Conservation (phyloP, 2,113 vertebrate genomes). For the Anolis carolinensis region DNA sequence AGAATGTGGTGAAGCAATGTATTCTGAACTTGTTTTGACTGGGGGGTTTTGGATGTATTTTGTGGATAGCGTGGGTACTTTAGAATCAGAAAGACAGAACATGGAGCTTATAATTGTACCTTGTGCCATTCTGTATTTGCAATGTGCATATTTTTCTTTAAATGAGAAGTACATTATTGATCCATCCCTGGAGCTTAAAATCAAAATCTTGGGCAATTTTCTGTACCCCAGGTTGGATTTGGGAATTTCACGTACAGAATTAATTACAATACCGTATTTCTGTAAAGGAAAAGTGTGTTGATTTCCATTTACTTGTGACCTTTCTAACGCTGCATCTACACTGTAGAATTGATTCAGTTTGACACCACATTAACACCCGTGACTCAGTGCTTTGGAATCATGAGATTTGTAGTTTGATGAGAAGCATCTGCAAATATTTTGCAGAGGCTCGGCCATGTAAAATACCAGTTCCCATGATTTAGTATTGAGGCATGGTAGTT, state of each 20-base stretch:
- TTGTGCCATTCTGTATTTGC: conserved; percentile 42
- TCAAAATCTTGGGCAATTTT: conserved; percentile 33
- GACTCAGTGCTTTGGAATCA: too few species aligned
- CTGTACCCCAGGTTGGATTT: neutral
- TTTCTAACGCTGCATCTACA: neutral
- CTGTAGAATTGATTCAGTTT: too few species aligned
- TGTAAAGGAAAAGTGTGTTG: neutral
- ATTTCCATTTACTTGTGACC: neutral
- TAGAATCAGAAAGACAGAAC: conserved; percentile 36
- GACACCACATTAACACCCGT: too few species aligned
- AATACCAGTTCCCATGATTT: too few species aligned
- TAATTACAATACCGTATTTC: neutral
- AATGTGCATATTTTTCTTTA: neutral
- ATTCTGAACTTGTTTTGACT: conserved; percentile 58
- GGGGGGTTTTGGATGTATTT: conserved; percentile 36
- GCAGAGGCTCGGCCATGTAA: too few species aligned
- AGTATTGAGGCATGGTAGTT: too few species aligned
- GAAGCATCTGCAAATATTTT: too few species aligned
- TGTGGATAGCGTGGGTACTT: conserved; percentile 48
- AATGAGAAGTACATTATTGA: neutral
- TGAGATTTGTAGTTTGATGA: too few species aligned
- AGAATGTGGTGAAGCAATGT: conserved; percentile 46
- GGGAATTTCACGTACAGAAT: neutral
- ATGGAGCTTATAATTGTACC: neutral
- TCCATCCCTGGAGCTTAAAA: conserved; percentile 11